phyloP scores from a whole-genome alignment of 1,140 invertebrate species.

The Panulirus ornatus region DNA sequence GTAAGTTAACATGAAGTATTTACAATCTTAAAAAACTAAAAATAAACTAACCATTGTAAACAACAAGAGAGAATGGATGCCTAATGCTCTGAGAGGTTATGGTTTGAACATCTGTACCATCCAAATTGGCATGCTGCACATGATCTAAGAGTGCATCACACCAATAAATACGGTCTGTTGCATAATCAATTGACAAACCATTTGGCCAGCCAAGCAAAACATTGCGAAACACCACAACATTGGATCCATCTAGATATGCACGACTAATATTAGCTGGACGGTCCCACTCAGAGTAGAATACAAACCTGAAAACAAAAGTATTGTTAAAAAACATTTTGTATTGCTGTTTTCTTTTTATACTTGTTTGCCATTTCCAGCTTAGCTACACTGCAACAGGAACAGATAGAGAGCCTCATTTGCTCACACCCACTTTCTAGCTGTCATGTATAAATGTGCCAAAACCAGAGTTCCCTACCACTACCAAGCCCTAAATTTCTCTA shows the following conservation, averaged over 20 bases:
- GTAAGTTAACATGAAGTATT: too few relatives aligned
- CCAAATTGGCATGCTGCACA: conserved; percentile 95
- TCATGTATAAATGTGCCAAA: too few relatives aligned
- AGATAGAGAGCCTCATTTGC: too few relatives aligned
- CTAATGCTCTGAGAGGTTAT: conserved; percentile 92
- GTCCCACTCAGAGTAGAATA: conserved; percentile 98
- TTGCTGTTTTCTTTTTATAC: too few relatives aligned
- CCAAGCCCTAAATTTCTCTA: too few relatives aligned
- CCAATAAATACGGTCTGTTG: conserved; percentile 93
- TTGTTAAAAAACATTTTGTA: too few relatives aligned
- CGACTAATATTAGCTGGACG: conserved; percentile 96
- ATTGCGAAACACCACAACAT: conserved; percentile 92
- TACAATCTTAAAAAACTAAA: background rate
- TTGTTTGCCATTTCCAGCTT: too few relatives aligned
- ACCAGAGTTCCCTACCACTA: too few relatives aligned
- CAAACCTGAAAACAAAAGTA: conserved; percentile 80
- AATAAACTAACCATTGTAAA: conserved; percentile 83
- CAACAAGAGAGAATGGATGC: conserved; percentile 97
- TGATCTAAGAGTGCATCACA: conserved; percentile 96
- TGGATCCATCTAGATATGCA: conserved; percentile 91
- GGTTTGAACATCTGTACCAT: conserved; percentile 94
- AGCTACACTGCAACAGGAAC: too few relatives aligned
- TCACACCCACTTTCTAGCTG: too few relatives aligned
- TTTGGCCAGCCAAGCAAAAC: conserved; percentile 97
- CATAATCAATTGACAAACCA: conserved; percentile 94